A percentile compares a stretch with the other conserved stretches of the same genome.
These are phyloP conservation scores for Cryptoprocta ferox DNA, from an alignment of 2,797 vertebrate species.

Conservation along the genomic window DNA sequence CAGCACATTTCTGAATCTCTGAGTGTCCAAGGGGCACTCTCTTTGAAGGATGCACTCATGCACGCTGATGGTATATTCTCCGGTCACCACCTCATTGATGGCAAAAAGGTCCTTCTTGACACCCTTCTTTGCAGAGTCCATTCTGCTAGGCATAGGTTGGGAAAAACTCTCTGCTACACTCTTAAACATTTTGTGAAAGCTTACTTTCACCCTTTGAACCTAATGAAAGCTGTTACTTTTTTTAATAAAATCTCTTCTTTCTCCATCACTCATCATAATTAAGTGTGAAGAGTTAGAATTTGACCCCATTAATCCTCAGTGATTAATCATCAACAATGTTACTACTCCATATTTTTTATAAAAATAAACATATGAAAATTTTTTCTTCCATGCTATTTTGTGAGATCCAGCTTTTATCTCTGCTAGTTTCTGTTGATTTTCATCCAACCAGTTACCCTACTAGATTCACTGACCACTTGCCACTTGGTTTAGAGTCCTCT, in stretches of 20 bases:
- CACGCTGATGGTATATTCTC: conserved; percentile 94
- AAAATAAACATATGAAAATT: neutral
- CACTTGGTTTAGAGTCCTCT: neutral
- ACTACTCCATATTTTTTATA: neutral
- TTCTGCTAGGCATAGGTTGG: neutral
- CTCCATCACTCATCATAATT: neutral
- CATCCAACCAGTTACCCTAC: neutral
- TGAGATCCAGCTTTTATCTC: neutral
- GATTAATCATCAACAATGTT: neutral
- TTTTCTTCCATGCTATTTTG: neutral
- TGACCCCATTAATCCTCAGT: neutral
- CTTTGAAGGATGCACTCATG: conserved; percentile 95
- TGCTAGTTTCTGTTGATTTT: neutral
- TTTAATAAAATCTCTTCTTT: neutral
- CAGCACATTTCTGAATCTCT: conserved; percentile 94
- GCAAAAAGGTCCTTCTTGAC: neutral
- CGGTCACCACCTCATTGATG: conserved; percentile 89
- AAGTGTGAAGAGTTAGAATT: neutral
- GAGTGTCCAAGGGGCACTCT: conserved; percentile 90
- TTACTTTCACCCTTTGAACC: neutral
- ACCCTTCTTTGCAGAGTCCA: neutral
- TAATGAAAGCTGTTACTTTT: neutral
- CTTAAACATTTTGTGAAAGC: neutral
- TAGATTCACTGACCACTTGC: neutral
- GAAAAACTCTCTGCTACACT: neutral